Evolutionary conservation across 1,140 invertebrate genomes (phyloP).

Genomic region (Drosophila pseudoobscura): DNA sequence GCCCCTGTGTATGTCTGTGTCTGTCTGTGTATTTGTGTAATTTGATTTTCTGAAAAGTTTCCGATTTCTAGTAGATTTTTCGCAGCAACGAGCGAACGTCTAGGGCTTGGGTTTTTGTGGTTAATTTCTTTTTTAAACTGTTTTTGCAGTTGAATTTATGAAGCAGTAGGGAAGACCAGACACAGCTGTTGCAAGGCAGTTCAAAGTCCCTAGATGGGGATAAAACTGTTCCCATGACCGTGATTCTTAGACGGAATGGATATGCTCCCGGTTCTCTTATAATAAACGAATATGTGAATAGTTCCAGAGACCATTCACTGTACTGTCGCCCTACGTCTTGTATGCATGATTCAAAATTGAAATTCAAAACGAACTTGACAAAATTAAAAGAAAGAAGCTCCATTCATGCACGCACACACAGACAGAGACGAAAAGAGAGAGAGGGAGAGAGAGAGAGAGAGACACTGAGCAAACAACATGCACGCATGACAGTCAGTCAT

Average conservation of each 20-base stretch:
- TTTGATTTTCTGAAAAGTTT: slow-evolving; percentile 82
- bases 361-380: slow-evolving; percentile 82
- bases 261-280: no score
- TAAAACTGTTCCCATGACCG: no score
- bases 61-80: slow-evolving; percentile 81
- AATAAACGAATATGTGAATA: no score
- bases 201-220: slow-evolving; percentile 29
- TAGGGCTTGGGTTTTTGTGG: slow-evolving; percentile 74
- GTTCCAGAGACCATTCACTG: no score
- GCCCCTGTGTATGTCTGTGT: slow-evolving; percentile 17
- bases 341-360: slow-evolving; percentile 80
- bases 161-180: slow-evolving; percentile 34
- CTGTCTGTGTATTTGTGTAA: slow-evolving; percentile 63
- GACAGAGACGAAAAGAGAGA: slow-evolving; percentile 12
- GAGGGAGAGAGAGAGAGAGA: slow-evolving; percentile 13
- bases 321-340: slow-evolving; percentile 11
- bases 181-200: slow-evolving; percentile 61
- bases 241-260: no score
- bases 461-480: slow-evolving; percentile 59
- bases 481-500: slow-evolving; percentile 59
- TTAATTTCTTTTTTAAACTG: slow-evolving; percentile 82
- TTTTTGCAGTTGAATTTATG: slow-evolving; percentile 64
- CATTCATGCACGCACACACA: slow-evolving; percentile 73
- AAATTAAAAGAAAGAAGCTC: slow-evolving; percentile 82
- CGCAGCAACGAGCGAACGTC: slow-evolving; percentile 60